These are phyloP conservation scores for Ara ararauna DNA, from an alignment of 2,797 vertebrate species.

Conservation along the genomic window DNA sequence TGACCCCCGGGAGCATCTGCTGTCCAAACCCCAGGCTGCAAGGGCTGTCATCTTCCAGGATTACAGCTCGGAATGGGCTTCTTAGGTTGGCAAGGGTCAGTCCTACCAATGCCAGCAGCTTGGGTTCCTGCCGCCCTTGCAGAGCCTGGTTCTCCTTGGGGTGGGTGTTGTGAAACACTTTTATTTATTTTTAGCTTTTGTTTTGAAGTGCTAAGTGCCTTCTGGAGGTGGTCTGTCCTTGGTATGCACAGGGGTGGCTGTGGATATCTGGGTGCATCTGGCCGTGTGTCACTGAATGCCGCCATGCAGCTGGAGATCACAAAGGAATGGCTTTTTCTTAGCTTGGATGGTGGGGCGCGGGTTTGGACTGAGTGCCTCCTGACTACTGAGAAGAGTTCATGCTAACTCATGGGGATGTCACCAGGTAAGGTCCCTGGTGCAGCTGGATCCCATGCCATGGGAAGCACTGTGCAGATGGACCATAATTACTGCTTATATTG, in stretches of 20 bases:
- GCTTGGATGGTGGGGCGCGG: neutral
- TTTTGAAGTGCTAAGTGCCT: neutral
- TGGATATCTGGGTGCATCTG: neutral
- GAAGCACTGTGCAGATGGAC: neutral
- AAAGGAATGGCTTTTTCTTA: neutral
- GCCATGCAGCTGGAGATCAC: rapidly evolving
- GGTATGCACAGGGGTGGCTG: neutral
- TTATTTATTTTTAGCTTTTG: conserved; percentile 14
- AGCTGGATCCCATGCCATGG: neutral
- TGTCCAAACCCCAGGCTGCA: neutral
- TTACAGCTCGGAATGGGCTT: rapidly evolving
- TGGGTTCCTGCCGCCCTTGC: neutral
- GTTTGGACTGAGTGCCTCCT: neutral
- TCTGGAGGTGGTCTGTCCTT: neutral
- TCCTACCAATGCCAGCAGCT: neutral
- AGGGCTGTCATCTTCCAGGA: neutral
- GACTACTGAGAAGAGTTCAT: rapidly evolving
- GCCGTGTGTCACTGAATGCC: neutral
- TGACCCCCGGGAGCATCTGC: neutral
- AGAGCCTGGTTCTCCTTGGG: neutral
- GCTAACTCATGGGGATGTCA: neutral
- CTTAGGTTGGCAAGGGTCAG: neutral
- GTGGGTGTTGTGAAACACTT: neutral
- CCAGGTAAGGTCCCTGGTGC: neutral
- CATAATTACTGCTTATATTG: neutral